Base-by-base conservation (phyloP, 2,888 invertebrate species). In the Cistogaster globosa region DNA sequence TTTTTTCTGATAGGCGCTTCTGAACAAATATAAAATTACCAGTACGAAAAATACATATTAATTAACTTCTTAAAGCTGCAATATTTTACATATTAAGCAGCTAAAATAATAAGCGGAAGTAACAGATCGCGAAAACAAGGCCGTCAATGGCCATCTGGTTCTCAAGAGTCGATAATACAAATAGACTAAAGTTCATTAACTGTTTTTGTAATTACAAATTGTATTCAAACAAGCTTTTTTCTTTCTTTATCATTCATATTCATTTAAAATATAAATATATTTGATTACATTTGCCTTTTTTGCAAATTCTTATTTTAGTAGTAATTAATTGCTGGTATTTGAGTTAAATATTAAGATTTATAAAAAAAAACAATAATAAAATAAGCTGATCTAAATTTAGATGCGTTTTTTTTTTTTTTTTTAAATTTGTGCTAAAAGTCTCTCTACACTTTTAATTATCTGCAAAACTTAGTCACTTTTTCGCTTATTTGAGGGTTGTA, bases 401-500 rank as follows among this genome's bases (percentile, higher is more conserved):
- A 51, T 55, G 42, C 18, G 53, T 38, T 8, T 65, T 45, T 45
- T 45, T 51, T 42, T 9, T 55, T 38, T 63, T 9, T 53, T 38
- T 55, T 20, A 20, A 55, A 45, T 55, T 63, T 65, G 20, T 26
- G 38, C 51, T 38, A 3, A 48, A 20, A 51, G 2, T 38, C 20
- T 55, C 22, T 55, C 22, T 20, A 18, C 20, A 9, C 16, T 65
- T 65, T 55, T 65, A 2, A 14, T 57, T 57, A 14, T 26, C 7
- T 67, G 5, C 1, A 60, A 7, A 72, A 26, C 36, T 60, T 16
- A 42, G 12, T 32, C 9, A n/a, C 9, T 1, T 26, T 26, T 26
- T 32, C 32, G 32, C 7, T 51, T 63, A 42, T 38, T 63, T 68
- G 60, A 45, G 71, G 78, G 62, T 51, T 76, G 60, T 45, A 77